phyloP scores from a whole-genome alignment of 2,113 vertebrate genomes.

The Dipodomys stephensi region DNA sequence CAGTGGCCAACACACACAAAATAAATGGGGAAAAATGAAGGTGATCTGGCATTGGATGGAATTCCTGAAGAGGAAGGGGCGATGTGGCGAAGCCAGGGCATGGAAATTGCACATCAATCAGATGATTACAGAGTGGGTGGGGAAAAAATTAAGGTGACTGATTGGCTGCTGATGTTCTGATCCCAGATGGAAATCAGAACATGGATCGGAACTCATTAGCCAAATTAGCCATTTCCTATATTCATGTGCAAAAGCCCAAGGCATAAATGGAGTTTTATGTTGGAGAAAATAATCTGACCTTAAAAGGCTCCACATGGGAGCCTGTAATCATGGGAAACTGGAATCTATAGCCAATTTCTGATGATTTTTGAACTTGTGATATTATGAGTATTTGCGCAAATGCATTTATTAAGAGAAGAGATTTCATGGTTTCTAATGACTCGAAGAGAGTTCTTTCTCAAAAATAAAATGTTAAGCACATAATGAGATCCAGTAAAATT shows the following conservation, averaged over 20 bases:
- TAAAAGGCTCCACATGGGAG: background rate
- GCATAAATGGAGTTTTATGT: background rate
- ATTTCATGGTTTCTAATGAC: background rate
- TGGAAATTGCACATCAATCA: conserved; percentile 81
- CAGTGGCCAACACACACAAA: conserved; percentile 70
- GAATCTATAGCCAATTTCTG: background rate
- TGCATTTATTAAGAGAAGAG: background rate
- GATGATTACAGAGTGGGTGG: conserved; percentile 77
- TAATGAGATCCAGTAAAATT: too few relatives aligned
- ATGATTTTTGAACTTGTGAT: background rate
- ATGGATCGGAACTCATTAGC: conserved; percentile 76
- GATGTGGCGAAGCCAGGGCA: conserved; percentile 43
- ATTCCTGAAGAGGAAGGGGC: conserved; percentile 61
- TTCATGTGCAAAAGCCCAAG: conserved; percentile 62
- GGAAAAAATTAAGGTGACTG: conserved; percentile 65
- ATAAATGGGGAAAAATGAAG: conserved; percentile 84
- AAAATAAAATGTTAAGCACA: too few relatives aligned
- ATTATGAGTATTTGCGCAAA: background rate
- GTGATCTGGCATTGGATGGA: conserved; percentile 83
- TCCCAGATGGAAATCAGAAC: conserved; percentile 58
- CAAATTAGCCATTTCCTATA: conserved; percentile 73
- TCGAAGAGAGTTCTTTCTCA: background rate
- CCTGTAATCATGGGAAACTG: background rate
- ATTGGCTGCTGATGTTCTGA: conserved; percentile 64
- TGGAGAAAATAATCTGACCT: conserved; percentile 42